Percentiles rank a stretch among this genome's conserved stretches.
Evolutionary conservation across 2,888 invertebrate species (phyloP).

Genomic region (Leucophenga montana): DNA sequence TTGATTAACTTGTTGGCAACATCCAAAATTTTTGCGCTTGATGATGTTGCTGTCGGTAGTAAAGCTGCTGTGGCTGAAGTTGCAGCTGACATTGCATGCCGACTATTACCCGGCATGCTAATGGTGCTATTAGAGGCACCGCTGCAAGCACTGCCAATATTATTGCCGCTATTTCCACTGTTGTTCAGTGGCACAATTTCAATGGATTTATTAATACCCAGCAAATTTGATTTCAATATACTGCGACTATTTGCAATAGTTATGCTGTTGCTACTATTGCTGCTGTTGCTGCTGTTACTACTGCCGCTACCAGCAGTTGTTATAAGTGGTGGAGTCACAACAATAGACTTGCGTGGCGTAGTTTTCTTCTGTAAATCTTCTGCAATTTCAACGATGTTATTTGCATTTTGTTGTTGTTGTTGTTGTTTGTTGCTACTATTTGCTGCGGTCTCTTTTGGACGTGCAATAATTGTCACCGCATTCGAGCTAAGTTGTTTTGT

Average conservation of each 20-base stretch:
- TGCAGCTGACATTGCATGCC: background rate
- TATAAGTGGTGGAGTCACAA: constrained; percentile 44
- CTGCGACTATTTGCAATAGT: constrained; percentile 64
- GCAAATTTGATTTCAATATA: constrained; percentile 69
- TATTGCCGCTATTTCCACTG: constrained; percentile 24
- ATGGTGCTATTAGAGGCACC: background rate
- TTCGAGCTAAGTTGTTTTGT: constrained; percentile 69
- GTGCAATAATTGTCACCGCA: constrained; percentile 71
- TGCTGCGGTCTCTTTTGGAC: constrained; percentile 61
- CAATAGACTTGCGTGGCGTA: constrained; percentile 29
- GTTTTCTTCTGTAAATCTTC: background rate
- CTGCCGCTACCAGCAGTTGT: constrained; percentile 35
- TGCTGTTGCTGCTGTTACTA: constrained; percentile 33
- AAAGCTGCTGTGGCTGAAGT: too few relatives aligned
- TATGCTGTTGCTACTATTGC: constrained; percentile 28
- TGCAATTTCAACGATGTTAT: constrained; percentile 17
- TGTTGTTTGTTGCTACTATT: constrained; percentile 15
- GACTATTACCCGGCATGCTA: background rate
- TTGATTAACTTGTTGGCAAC: constrained; percentile 64
- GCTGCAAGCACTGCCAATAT: background rate
- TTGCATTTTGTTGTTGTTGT: constrained; percentile 42
- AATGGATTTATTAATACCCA: constrained; percentile 63
- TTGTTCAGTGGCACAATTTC: constrained; percentile 67
- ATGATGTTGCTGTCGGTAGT: too few relatives aligned
- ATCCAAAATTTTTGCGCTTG: constrained; percentile 59